Percentiles rank a stretch among this genome's conserved stretches.
phyloP scores from a whole-genome alignment of 1,140 invertebrate species.

The Epicauta chinensis region DNA sequence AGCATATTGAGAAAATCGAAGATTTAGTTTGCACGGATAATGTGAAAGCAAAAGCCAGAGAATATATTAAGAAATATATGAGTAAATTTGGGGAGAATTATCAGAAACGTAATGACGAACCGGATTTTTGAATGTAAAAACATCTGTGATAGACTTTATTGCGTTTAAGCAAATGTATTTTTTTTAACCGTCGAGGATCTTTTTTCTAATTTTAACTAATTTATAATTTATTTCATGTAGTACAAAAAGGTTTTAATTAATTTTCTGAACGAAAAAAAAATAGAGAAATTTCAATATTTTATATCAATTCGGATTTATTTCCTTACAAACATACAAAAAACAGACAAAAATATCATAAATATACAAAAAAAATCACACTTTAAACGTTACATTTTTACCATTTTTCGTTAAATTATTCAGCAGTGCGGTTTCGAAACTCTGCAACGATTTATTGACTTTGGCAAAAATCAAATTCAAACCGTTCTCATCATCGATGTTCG shows the following conservation, averaged over 20 bases:
- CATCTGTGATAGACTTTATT: conserved; percentile 8
- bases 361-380: conserved; percentile 19
- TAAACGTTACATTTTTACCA: conserved; percentile 31
- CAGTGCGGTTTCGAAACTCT: conserved; percentile 37
- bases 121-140: conserved; percentile 23
- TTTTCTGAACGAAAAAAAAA: neutral
- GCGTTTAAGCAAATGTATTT: no score
- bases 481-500: conserved; percentile 32
- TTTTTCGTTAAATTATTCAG: conserved; percentile 27
- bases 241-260: no score
- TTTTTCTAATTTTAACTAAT: no score
- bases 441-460: conserved; percentile 36
- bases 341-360: conserved; percentile 47
- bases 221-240: no score
- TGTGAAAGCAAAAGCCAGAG: conserved; percentile 87
- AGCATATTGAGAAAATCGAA: conserved; percentile 82
- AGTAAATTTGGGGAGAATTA: conserved; percentile 77
- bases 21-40: conserved; percentile 86
- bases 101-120: conserved; percentile 44
- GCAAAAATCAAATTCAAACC: conserved; percentile 37
- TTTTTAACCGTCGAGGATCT: no score
- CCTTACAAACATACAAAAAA: neutral
- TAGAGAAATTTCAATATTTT: neutral
- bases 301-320: conserved; percentile 11
- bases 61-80: conserved; percentile 96